These are phyloP conservation scores for Syrmaticus mikado DNA, from an alignment of 2,113 vertebrate species.

Conservation along the genomic window DNA sequence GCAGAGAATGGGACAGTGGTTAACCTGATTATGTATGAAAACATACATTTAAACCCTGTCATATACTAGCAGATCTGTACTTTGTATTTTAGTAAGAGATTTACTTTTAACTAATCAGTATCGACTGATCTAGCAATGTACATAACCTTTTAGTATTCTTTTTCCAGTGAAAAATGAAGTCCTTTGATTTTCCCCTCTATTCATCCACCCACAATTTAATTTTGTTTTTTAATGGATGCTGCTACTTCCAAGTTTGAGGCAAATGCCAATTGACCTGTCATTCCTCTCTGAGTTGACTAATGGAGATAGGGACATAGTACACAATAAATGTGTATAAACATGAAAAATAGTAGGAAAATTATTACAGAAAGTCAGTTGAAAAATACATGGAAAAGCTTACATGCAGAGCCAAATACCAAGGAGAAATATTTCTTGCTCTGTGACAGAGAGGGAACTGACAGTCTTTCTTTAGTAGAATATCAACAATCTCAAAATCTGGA, in stretches of 20 bases:
- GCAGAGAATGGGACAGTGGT: background rate
- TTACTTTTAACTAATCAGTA: background rate
- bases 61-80: background rate
- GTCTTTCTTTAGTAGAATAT: background rate
- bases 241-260: background rate
- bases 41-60: background rate
- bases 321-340: background rate
- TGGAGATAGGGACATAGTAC: background rate
- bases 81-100: background rate
- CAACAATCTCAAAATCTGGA: background rate
- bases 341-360: background rate
- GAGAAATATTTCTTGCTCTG: background rate
- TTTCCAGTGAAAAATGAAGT: background rate
- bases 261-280: background rate
- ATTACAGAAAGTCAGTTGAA: background rate
- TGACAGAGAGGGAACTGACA: background rate
- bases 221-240: background rate
- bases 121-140: background rate
- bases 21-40: constrained; percentile 38
- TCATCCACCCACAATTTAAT: background rate
- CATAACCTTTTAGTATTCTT: background rate
- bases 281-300: background rate
- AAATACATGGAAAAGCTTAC: background rate
- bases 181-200: background rate
- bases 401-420: background rate